Percentiles rank a stretch among this genome's conserved stretches.
Conservation (phyloP, 2,797 vertebrate genomes). For the Coregonus ussuriensis region DNA sequence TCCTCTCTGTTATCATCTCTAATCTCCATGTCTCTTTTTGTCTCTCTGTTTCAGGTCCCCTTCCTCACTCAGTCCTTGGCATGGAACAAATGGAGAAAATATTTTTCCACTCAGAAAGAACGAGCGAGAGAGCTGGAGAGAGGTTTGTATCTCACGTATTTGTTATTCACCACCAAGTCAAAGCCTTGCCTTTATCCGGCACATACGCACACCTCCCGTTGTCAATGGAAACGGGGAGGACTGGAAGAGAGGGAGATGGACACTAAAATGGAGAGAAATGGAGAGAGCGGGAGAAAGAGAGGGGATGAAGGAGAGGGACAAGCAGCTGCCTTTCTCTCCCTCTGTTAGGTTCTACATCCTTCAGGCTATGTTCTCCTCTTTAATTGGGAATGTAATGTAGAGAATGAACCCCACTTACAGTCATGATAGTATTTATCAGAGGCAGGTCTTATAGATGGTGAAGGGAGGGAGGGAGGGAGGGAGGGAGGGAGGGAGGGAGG, state of each 20-base stretch:
- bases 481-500: not conserved
- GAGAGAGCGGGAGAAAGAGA: constrained; percentile 30
- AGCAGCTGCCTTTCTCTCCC: constrained; percentile 27
- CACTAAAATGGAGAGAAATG: not conserved
- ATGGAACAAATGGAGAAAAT: not conserved
- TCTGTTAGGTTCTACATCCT: constrained; percentile 18
- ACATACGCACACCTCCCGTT: constrained; percentile 30
- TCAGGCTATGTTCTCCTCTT: constrained; percentile 28
- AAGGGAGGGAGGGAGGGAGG: not conserved
- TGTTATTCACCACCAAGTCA: constrained; percentile 51
- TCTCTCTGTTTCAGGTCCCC: constrained; percentile 10
- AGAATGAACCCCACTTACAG: constrained; percentile 55
- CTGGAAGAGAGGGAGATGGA: constrained; percentile 28
- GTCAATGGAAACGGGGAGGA: constrained; percentile 47
- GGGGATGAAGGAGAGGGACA: constrained; percentile 19
- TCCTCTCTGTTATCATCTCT: constrained; percentile 20
- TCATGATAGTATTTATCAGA: constrained; percentile 45
- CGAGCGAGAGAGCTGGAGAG: constrained; percentile 3
- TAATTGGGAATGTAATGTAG: constrained; percentile 52
- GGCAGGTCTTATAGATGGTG: constrained; percentile 29
- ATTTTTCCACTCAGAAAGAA: not conserved
- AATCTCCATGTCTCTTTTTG: not conserved
- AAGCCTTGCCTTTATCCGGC: constrained; percentile 37
- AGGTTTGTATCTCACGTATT: constrained; percentile 38
- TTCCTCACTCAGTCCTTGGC: not conserved